Evolutionary conservation across 2,888 invertebrate genomes (phyloP).

Genomic region (Phoenoteleia sp.): DNA sequence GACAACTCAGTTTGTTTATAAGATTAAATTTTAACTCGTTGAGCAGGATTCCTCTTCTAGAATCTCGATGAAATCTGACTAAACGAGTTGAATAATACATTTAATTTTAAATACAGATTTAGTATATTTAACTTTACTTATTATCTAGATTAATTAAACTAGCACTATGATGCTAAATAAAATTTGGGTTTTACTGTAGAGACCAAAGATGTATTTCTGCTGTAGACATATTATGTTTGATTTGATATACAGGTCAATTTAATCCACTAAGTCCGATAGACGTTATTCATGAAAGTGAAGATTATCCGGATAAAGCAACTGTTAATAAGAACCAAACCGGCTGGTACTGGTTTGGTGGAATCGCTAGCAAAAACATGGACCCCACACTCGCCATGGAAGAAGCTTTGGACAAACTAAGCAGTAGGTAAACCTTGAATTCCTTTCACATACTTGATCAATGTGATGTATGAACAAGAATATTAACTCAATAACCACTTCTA

Average conservation of each 20-base stretch:
- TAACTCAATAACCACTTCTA: not conserved
- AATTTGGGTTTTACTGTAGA: no score
- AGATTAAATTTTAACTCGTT: no score
- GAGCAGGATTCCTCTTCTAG: no score
- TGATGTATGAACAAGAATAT: not conserved
- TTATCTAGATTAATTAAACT: no score
- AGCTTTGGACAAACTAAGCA: conserved; percentile 93
- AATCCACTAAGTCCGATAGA: conserved; percentile 87
- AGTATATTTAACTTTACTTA: no score
- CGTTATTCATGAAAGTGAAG: conserved; percentile 88
- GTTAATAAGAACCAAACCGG: conserved; percentile 91
- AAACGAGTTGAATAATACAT: no score
- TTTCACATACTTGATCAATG: conserved; percentile 50
- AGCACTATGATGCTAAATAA: no score
- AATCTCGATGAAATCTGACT: no score
- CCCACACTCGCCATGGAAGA: conserved; percentile 90
- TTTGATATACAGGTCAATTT: conserved; percentile 86
- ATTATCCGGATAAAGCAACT: conserved; percentile 89
- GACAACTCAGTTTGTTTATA: no score
- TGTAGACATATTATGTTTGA: no score
- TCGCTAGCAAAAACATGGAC: conserved; percentile 91
- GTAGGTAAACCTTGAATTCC: conserved; percentile 89
- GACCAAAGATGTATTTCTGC: no score
- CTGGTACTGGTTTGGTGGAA: conserved; percentile 95
- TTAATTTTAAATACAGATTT: no score